Conservation (phyloP, 2,113 vertebrate species). For the Aramus guarauna region DNA sequence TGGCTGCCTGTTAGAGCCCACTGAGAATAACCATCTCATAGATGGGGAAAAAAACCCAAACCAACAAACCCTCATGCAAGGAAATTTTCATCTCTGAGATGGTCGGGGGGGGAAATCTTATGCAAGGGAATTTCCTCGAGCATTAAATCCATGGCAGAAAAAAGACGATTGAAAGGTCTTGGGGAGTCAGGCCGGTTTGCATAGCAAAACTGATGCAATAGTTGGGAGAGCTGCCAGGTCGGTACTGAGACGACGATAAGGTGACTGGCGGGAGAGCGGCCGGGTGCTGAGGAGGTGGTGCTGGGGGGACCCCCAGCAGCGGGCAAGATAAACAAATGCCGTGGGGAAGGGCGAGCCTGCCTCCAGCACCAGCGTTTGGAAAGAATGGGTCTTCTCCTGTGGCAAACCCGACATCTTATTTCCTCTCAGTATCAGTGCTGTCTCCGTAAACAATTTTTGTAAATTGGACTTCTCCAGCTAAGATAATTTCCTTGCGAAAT, state of each 20-base stretch:
- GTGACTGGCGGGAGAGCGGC: not conserved
- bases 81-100: not conserved
- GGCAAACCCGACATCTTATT: not conserved
- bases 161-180: not conserved
- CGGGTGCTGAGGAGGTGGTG: rapidly evolving
- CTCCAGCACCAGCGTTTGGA: not conserved
- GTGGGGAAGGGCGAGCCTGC: not conserved
- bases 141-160: not conserved
- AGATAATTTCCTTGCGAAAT: not conserved
- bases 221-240: not conserved
- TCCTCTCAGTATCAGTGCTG: not conserved
- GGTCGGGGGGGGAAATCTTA: too few relatives aligned
- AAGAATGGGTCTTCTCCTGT: not conserved
- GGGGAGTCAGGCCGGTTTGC: not conserved
- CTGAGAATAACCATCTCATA: not conserved
- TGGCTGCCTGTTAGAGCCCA: not conserved
- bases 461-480: not conserved
- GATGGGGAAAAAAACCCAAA: not conserved
- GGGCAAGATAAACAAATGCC: not conserved
- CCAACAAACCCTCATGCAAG: not conserved
- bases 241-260: rapidly evolving
- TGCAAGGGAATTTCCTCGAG: not conserved
- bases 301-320: not conserved
- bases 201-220: not conserved
- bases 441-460: not conserved